Evolutionary conservation across 1,140 invertebrate genomes (phyloP).

Genomic region (Pogonognathellus flavescens): DNA sequence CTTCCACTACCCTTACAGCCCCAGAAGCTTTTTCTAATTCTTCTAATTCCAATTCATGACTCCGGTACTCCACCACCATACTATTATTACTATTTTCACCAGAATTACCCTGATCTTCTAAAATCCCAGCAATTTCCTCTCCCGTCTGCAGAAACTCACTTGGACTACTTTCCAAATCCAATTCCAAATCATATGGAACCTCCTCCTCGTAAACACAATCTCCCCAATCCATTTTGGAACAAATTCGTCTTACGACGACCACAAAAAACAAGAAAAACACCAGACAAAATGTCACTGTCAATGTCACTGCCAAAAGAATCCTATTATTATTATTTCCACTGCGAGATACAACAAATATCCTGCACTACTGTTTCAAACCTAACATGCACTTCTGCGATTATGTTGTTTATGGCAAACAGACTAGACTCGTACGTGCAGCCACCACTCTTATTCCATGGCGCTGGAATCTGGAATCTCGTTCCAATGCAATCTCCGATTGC

Average conservation of each 20-base stretch:
- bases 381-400: too few species aligned
- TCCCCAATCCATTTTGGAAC: not conserved
- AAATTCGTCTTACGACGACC: not conserved
- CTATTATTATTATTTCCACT: too few species aligned
- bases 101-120: not conserved
- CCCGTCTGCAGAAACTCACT: conserved; percentile 11
- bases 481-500: too few species aligned
- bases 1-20: not conserved
- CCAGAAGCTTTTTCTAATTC: not conserved
- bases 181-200: conserved; percentile 32
- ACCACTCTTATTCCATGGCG: too few species aligned
- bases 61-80: not conserved
- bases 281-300: too few species aligned
- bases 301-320: too few species aligned
- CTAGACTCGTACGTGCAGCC: too few species aligned
- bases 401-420: too few species aligned
- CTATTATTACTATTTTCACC: not conserved
- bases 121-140: conserved; percentile 34
- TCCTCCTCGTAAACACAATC: conserved; percentile 29
- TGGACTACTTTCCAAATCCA: conserved; percentile 16
- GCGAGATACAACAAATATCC: too few species aligned
- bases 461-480: too few species aligned
- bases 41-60: not conserved
- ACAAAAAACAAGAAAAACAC: not conserved
- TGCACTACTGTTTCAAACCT: too few species aligned